These are phyloP conservation scores for Amniataba percoides DNA, from an alignment of 2,797 vertebrate species.

Conservation along the genomic window DNA sequence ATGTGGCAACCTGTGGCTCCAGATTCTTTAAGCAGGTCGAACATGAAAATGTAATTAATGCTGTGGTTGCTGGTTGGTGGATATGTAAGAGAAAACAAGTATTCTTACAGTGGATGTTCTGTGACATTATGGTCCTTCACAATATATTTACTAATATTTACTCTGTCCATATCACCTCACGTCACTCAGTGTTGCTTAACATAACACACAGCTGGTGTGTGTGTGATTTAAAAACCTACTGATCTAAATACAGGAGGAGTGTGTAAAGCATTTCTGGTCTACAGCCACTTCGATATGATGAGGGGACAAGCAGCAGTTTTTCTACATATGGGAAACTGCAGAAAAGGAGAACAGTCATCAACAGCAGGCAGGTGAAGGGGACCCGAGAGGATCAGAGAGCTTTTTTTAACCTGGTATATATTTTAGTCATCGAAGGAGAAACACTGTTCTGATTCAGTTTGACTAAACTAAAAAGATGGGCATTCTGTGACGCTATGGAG, in stretches of 20 bases:
- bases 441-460: slow-evolving; percentile 16
- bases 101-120: not conserved
- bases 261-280: slow-evolving; percentile 51
- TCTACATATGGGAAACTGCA: not conserved
- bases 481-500: slow-evolving; percentile 1
- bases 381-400: slow-evolving; percentile 30
- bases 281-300: slow-evolving; percentile 63
- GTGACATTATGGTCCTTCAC: too few species aligned
- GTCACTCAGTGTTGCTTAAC: slow-evolving; percentile 27
- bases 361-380: slow-evolving; percentile 17
- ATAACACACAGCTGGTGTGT: slow-evolving; percentile 7
- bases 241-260: slow-evolving; percentile 38
- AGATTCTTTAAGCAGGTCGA: not conserved
- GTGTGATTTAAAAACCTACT: slow-evolving; percentile 41
- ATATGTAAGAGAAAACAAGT: not conserved
- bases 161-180: slow-evolving; percentile 10
- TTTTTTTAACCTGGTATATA: not conserved
- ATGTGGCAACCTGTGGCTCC: too few species aligned
- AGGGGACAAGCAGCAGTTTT: slow-evolving; percentile 46
- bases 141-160: too few species aligned
- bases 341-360: slow-evolving; percentile 20
- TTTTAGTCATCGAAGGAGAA: not conserved
- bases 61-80: not conserved
- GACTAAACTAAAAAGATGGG: slow-evolving; percentile 18
- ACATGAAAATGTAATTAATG: not conserved